Percentiles rank a stretch among this genome's conserved stretches.
Conservation (phyloP, 1,140 invertebrate genomes). For the Cecropterus lyciades region DNA sequence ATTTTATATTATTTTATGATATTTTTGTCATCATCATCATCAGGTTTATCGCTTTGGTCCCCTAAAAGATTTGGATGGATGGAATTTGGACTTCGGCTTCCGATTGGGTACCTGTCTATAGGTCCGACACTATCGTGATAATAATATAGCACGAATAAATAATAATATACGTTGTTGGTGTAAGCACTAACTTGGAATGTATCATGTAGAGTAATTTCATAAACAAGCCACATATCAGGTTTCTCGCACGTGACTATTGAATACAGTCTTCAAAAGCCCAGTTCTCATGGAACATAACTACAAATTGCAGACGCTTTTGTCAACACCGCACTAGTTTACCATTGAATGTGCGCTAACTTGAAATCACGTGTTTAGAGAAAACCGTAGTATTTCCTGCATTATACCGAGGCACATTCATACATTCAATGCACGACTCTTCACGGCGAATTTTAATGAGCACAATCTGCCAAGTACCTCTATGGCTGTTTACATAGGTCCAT, state of each 20-base stretch:
- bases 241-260: not conserved
- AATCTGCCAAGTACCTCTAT: not conserved
- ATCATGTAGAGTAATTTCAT: too few species aligned
- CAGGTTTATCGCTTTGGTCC: too few species aligned
- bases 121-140: too few species aligned
- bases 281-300: not conserved
- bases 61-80: too few species aligned
- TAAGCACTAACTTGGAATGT: too few species aligned
- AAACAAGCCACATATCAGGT: not conserved
- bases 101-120: too few species aligned
- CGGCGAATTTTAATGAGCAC: not conserved
- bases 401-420: slow-evolving; percentile 1
- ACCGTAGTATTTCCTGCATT: not conserved
- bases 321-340: slow-evolving; percentile 6
- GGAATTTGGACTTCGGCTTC: too few species aligned
- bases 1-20: too few species aligned
- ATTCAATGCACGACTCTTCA: not conserved
- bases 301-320: slow-evolving; percentile 1
- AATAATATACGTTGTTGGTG: too few species aligned
- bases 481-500: slow-evolving; percentile 27
- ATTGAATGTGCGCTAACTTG: slow-evolving; percentile 11
- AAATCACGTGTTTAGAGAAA: slow-evolving; percentile 6
- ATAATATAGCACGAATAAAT: too few species aligned
- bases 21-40: too few species aligned
- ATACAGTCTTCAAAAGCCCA: not conserved